Evolutionary conservation across 2,888 invertebrate genomes (phyloP).

Genomic region (Chironomus riparius): DNA sequence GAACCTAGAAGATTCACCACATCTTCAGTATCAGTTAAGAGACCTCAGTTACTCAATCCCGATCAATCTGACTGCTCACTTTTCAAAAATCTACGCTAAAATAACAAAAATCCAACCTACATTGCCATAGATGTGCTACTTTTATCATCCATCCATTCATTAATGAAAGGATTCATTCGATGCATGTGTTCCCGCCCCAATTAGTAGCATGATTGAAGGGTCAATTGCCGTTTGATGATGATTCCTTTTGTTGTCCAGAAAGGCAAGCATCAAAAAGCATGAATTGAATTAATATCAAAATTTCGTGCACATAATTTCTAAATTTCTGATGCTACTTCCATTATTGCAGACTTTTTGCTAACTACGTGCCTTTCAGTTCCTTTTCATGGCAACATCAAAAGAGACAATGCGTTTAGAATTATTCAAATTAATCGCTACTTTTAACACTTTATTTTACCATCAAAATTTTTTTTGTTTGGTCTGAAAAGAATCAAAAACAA

Average conservation of each 20-base stretch:
- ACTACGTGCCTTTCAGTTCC: not conserved
- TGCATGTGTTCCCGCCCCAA: not conserved
- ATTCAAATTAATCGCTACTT: slow-evolving; percentile 20
- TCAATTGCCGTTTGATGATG: not conserved
- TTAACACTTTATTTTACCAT: slow-evolving; percentile 7
- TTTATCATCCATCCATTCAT: not conserved
- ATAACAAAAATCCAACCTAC: too few relatives aligned
- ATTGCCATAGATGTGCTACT: slow-evolving; percentile 2
- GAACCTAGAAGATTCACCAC: too few relatives aligned
- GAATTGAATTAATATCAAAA: not conserved
- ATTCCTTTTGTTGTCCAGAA: too few relatives aligned
- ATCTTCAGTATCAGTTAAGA: too few relatives aligned
- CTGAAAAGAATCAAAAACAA: not conserved
- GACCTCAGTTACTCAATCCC: too few relatives aligned
- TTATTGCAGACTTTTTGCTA: not conserved
- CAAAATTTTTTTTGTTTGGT: not conserved
- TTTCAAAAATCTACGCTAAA: too few relatives aligned
- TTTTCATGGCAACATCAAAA: not conserved
- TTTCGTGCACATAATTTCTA: slow-evolving; percentile 15
- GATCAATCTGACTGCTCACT: too few relatives aligned
- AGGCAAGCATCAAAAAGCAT: too few relatives aligned
- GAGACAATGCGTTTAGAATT: not conserved
- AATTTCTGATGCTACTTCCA: not conserved
- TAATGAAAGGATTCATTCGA: not conserved
- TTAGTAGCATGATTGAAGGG: not conserved